Percentiles rank a stretch among this genome's conserved stretches.
phyloP scores from a whole-genome alignment of 2,113 vertebrate genomes.

The Limnothrissa miodon region DNA sequence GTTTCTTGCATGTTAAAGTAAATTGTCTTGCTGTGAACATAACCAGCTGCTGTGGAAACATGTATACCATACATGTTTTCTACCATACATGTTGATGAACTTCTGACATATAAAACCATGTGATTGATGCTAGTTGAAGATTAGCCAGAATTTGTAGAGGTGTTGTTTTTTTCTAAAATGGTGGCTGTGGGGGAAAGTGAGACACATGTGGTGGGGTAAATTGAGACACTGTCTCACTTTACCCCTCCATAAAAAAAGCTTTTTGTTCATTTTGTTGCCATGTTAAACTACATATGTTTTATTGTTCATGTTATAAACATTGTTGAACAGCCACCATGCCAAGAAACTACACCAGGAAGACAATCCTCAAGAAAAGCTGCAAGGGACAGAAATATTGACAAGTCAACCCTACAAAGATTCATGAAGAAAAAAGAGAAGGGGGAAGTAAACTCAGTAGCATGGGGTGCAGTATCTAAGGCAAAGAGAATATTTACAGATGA shows the following conservation, averaged over 20 bases:
- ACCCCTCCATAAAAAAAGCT: background rate
- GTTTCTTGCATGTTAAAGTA: background rate
- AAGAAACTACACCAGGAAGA: background rate
- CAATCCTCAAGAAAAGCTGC: conserved; percentile 12
- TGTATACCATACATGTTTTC: background rate
- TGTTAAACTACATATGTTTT: background rate
- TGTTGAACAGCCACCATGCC: background rate
- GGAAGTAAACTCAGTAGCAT: conserved; percentile 21
- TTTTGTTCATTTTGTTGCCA: background rate
- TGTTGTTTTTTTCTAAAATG: conserved; percentile 1
- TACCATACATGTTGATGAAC: background rate
- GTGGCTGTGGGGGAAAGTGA: conserved; percentile 3
- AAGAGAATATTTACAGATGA: background rate
- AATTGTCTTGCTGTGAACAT: background rate
- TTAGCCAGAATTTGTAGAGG: background rate
- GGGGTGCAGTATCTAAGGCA: conserved; percentile 11
- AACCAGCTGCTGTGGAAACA: background rate
- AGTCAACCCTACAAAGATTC: conserved; percentile 17
- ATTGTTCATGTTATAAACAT: background rate
- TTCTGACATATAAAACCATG: background rate
- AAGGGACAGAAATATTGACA: conserved; percentile 18
- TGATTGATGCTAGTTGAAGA: background rate
- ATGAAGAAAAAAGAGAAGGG: conserved; percentile 22
- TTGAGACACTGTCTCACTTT: conserved; percentile 1
- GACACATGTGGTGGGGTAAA: background rate